phyloP scores from a whole-genome alignment of 2,888 invertebrate genomes.

The Standfussiana lucernea region DNA sequence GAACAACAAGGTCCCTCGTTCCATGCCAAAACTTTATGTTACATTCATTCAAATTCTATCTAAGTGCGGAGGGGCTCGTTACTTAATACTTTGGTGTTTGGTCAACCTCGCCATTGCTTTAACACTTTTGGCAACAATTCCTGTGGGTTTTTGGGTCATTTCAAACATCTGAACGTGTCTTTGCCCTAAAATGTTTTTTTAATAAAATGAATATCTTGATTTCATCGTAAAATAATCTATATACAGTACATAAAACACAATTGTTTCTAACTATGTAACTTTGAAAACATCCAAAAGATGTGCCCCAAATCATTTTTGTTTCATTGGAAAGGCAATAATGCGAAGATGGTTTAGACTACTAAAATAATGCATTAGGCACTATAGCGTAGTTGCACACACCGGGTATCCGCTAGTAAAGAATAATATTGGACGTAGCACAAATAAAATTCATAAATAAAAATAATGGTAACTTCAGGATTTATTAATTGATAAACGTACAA shows the following conservation, averaged over 20 bases:
- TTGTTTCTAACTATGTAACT: no score
- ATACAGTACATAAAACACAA: no score
- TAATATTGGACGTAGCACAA: not conserved
- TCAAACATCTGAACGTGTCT: not conserved
- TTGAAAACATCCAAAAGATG: no score
- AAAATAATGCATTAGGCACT: no score
- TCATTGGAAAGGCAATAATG: no score
- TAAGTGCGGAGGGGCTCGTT: no score
- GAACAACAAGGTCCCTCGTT: not conserved
- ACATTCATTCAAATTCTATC: conserved; percentile 8
- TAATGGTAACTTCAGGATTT: conserved; percentile 29
- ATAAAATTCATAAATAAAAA: conserved; percentile 11
- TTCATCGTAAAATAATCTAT: not conserved
- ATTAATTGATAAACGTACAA: conserved; percentile 31
- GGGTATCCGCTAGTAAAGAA: no score
- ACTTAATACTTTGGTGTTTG: not conserved
- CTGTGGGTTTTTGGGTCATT: not conserved
- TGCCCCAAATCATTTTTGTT: no score
- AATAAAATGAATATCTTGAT: not conserved
- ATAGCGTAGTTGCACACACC: no score
- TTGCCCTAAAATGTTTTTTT: not conserved
- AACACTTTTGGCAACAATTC: not conserved
- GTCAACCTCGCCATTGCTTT: not conserved
- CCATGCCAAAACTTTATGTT: not conserved
- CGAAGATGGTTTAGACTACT: no score